Percentiles rank a stretch among this genome's conserved stretches.
Evolutionary conservation across 2,113 vertebrate genomes (phyloP).

Genomic region (Psittacara wagleri): DNA sequence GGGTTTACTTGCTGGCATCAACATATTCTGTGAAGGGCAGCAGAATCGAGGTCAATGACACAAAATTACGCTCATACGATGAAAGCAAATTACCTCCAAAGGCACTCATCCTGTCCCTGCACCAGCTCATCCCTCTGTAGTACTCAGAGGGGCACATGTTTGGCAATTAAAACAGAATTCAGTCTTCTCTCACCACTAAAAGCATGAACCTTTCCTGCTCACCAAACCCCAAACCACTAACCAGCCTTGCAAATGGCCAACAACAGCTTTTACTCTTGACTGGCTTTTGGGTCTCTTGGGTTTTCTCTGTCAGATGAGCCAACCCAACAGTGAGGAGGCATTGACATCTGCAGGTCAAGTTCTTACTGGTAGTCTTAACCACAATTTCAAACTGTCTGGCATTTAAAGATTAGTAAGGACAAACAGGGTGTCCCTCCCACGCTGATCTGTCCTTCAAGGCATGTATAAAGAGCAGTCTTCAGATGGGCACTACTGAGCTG

Average conservation of each 20-base stretch:
- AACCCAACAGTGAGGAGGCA: accelerated
- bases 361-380: background rate
- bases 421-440: background rate
- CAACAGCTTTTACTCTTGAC: background rate
- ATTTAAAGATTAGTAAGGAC: background rate
- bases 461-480: background rate
- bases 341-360: background rate
- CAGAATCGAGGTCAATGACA: background rate
- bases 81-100: background rate
- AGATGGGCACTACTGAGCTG: background rate
- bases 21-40: background rate
- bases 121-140: background rate
- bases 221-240: background rate
- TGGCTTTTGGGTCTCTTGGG: background rate
- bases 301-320: background rate
- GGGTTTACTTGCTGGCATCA: background rate
- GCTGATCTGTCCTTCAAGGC: background rate
- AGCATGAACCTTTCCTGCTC: background rate
- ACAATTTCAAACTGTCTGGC: background rate
- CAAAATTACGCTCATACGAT: background rate
- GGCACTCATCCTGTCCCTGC: background rate
- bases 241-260: background rate
- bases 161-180: background rate
- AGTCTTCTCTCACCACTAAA: background rate
- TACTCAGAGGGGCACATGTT: background rate